Evolutionary conservation across 2,888 invertebrate species (phyloP).

Genomic region (Elysia crispata): DNA sequence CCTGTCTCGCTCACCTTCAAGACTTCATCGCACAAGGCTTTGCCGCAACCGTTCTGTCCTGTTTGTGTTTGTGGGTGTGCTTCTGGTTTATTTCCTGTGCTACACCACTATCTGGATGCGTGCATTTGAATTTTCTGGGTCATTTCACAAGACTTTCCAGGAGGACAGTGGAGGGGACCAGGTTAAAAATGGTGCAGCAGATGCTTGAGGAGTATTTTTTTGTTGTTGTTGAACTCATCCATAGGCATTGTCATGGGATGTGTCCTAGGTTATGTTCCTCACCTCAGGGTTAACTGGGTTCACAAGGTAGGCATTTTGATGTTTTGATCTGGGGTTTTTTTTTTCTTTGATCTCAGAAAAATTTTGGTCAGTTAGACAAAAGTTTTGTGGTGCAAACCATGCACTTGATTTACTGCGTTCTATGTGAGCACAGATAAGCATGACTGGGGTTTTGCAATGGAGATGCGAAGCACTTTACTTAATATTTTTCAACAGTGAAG

Average conservation of each 20-base stretch:
- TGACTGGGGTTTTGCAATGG: too few relatives aligned
- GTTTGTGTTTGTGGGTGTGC: constrained; percentile 62
- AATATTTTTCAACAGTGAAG: too few relatives aligned
- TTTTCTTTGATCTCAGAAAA: too few relatives aligned
- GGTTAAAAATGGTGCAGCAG: background rate
- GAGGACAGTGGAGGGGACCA: constrained; percentile 25
- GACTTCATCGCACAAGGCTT: constrained; percentile 58
- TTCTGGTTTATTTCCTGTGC: constrained; percentile 70
- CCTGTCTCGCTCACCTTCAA: constrained; percentile 53
- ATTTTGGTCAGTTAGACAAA: too few relatives aligned
- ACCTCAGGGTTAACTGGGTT: background rate
- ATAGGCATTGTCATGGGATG: background rate
- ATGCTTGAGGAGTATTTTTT: background rate
- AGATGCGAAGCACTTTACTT: too few relatives aligned
- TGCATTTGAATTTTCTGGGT: constrained; percentile 66
- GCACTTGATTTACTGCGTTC: too few relatives aligned
- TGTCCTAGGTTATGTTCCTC: background rate
- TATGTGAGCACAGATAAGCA: too few relatives aligned
- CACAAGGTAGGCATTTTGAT: too few relatives aligned
- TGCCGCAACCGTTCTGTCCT: constrained; percentile 69
- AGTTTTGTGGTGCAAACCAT: too few relatives aligned
- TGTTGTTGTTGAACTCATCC: background rate
- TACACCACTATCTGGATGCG: constrained; percentile 72
- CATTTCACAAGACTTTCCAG: constrained; percentile 59
- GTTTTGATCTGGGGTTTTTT: too few relatives aligned